These are phyloP conservation scores for Agriopis marginaria DNA, from an alignment of 2,888 invertebrate species.

Conservation along the genomic window DNA sequence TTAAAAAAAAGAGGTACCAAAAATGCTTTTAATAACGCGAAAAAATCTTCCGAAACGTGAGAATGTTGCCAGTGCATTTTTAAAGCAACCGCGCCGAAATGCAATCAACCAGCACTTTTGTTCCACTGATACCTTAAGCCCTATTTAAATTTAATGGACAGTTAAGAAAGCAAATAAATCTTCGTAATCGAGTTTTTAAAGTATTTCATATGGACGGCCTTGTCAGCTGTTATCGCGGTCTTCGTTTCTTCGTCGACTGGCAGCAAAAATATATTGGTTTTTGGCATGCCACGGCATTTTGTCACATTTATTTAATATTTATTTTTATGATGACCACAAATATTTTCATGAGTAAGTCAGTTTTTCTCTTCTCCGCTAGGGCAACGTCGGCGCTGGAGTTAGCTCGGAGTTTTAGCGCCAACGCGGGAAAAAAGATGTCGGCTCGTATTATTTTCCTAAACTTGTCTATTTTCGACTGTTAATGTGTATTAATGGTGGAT, in stretches of 20 bases:
- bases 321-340: neutral
- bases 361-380: too few species aligned
- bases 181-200: conserved; percentile 46
- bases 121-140: conserved; percentile 30
- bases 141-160: conserved; percentile 45
- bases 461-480: too few species aligned
- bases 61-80: conserved; percentile 1
- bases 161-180: conserved; percentile 54
- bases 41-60: neutral
- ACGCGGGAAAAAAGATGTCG: too few species aligned
- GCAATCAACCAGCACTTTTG: conserved; percentile 41
- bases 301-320: neutral
- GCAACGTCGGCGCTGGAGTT: too few species aligned
- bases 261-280: conserved; percentile 1
- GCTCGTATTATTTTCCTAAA: too few species aligned
- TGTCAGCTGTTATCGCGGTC: conserved; percentile 37
- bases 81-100: neutral
- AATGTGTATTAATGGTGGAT: too few species aligned
- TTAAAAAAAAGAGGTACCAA: too few species aligned
- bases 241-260: conserved; percentile 4
- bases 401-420: too few species aligned
- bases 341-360: too few species aligned
- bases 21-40: neutral
- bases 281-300: neutral
- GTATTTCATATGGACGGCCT: conserved; percentile 41